Evolutionary conservation across 2,888 invertebrate species (phyloP).

Genomic region (Hesperia comma): DNA sequence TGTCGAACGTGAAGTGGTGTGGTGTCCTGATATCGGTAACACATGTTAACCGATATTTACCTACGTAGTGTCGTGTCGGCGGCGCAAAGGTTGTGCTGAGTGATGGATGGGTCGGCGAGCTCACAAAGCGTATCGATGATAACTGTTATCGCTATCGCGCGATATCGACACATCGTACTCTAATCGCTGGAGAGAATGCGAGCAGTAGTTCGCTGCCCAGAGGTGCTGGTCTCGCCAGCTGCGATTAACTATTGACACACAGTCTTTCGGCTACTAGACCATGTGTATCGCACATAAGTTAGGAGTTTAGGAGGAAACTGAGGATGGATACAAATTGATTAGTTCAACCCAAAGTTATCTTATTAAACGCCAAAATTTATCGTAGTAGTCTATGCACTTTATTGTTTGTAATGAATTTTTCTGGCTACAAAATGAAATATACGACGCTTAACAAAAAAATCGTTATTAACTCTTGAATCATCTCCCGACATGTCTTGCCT

Average conservation of each 20-base stretch:
- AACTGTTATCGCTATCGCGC: slow-evolving; percentile 69
- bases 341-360: too few species aligned
- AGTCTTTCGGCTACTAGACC: too few species aligned
- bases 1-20: slow-evolving; percentile 70
- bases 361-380: too few species aligned
- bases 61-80: slow-evolving; percentile 62
- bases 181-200: slow-evolving; percentile 49
- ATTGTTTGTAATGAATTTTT: too few species aligned
- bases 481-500: too few species aligned
- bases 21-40: slow-evolving; percentile 73
- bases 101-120: slow-evolving; percentile 81
- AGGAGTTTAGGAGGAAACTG: too few species aligned
- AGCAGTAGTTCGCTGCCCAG: slow-evolving; percentile 50
- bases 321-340: too few species aligned
- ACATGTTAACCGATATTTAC: slow-evolving; percentile 78
- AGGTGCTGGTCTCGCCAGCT: background rate
- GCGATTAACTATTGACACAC: background rate
- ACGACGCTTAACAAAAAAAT: too few species aligned
- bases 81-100: slow-evolving; percentile 69
- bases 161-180: slow-evolving; percentile 54
- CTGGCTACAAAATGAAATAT: too few species aligned
- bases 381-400: too few species aligned
- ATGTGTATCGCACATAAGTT: background rate
- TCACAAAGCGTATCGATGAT: slow-evolving; percentile 78
- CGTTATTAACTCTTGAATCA: too few species aligned